These are phyloP conservation scores for Aegypius monachus DNA, from an alignment of 2,113 vertebrate species.

Conservation along the genomic window DNA sequence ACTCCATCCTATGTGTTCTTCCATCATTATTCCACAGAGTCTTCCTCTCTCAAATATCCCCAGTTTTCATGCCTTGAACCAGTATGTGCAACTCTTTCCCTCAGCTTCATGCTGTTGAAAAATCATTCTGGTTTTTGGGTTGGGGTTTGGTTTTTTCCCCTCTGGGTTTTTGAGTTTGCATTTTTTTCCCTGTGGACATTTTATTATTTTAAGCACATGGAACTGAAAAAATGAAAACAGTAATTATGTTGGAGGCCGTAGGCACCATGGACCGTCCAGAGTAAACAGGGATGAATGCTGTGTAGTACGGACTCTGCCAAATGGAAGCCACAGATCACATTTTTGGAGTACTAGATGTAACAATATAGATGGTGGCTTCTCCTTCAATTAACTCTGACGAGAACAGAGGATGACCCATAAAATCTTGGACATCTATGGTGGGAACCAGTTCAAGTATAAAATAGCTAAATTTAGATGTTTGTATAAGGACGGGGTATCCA, in stretches of 20 bases:
- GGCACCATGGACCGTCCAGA: neutral
- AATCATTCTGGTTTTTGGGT: neutral
- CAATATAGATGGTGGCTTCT: neutral
- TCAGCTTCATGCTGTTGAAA: neutral
- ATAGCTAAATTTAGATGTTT: neutral
- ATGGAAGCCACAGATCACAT: neutral
- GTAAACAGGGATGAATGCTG: neutral
- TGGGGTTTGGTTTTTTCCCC: neutral
- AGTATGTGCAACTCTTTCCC: neutral
- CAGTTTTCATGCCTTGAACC: neutral
- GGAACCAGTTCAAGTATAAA: neutral
- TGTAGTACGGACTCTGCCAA: neutral
- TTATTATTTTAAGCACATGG: neutral
- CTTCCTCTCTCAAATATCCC: neutral
- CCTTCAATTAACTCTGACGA: neutral
- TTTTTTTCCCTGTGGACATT: fast-evolving
- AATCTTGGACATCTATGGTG: neutral
- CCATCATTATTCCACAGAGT: neutral
- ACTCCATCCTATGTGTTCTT: neutral
- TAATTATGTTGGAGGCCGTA: neutral
- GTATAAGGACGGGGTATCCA: neutral
- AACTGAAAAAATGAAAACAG: neutral
- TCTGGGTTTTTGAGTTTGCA: neutral
- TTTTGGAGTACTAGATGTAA: neutral
- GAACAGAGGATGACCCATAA: neutral